A percentile compares a stretch with the other conserved stretches of the same genome.
These are phyloP conservation scores for Agelas oroides DNA, from an alignment of 37 sponge, comb jelly and placozoan genomes.

Conservation along the genomic window DNA sequence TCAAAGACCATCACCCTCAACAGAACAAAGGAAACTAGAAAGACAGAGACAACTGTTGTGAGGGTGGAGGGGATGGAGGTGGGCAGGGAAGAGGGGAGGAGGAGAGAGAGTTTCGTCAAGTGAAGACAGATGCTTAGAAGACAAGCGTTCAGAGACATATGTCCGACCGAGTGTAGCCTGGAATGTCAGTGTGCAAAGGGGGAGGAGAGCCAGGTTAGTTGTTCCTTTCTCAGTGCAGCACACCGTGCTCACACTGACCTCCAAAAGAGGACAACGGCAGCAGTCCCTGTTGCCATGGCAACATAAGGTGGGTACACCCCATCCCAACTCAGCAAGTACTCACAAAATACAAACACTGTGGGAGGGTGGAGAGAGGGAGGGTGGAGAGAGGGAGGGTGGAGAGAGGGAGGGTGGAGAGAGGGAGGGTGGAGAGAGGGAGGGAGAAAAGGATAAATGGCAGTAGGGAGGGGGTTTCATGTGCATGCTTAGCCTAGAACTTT, in stretches of 20 bases:
- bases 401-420: too few relatives aligned
- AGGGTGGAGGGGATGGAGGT: constrained; percentile 24
- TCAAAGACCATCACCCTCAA: constrained; percentile 40
- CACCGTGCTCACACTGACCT: too few relatives aligned
- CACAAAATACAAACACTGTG: constrained; percentile 48
- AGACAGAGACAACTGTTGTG: constrained; percentile 38
- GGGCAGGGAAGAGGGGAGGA: constrained; percentile 43
- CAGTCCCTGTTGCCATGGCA: constrained; percentile 22
- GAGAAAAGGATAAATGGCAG: background rate
- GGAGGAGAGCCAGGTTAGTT: too few relatives aligned
- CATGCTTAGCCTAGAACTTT: too few relatives aligned
- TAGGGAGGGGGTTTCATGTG: background rate
- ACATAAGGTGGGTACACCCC: constrained; percentile 35
- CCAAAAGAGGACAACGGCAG: constrained; percentile 30
- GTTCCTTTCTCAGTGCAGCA: too few relatives aligned
- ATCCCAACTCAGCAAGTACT: constrained; percentile 45
- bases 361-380: too few relatives aligned
- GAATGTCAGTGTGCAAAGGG: too few relatives aligned
- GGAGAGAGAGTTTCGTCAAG: constrained; percentile 68
- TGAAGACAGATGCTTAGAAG: constrained; percentile 48
- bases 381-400: too few relatives aligned
- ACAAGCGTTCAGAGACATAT: background rate
- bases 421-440: too few relatives aligned
- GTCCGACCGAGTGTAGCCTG: constrained; percentile 16
- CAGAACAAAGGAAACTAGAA: constrained; percentile 31